Evolutionary conservation across 2,797 vertebrate species (phyloP).

Genomic region (Cyprinella venusta): DNA sequence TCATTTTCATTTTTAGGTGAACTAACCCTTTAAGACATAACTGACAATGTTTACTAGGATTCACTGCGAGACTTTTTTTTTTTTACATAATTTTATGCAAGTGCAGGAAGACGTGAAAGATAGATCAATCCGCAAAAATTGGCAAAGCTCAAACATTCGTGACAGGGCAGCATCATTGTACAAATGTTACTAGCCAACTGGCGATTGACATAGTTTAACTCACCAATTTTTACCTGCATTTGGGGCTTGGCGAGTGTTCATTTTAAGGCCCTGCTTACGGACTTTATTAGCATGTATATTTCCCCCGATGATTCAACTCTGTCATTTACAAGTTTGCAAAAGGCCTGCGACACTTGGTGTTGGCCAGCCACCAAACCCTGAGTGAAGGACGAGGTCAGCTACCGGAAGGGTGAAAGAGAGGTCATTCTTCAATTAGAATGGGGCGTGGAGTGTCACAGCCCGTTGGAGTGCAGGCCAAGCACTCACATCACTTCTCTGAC

Average conservation of each 20-base stretch:
- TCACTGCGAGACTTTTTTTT: neutral
- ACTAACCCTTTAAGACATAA: neutral
- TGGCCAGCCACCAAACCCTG: neutral
- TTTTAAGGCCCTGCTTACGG: neutral
- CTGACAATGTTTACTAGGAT: neutral
- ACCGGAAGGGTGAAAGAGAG: slow-evolving; percentile 50
- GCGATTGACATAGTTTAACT: neutral
- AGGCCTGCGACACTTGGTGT: neutral
- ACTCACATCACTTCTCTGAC: slow-evolving; percentile 49
- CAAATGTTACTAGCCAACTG: neutral
- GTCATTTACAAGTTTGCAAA: slow-evolving; percentile 16
- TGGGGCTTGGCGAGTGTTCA: neutral
- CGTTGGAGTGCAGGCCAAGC: slow-evolving; percentile 47
- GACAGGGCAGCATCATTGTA: neutral
- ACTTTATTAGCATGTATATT: neutral
- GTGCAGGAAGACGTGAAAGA: neutral
- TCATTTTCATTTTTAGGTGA: no score
- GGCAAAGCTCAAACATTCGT: neutral
- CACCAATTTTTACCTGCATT: neutral
- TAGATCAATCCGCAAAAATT: neutral
- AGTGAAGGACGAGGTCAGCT: slow-evolving; percentile 45
- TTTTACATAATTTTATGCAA: neutral
- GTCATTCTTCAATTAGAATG: slow-evolving; percentile 54
- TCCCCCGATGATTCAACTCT: slow-evolving; percentile 5
- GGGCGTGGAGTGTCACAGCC: slow-evolving; percentile 50